phyloP scores from a whole-genome alignment of 1,140 invertebrate species.

The Tetragonula clypearis region DNA sequence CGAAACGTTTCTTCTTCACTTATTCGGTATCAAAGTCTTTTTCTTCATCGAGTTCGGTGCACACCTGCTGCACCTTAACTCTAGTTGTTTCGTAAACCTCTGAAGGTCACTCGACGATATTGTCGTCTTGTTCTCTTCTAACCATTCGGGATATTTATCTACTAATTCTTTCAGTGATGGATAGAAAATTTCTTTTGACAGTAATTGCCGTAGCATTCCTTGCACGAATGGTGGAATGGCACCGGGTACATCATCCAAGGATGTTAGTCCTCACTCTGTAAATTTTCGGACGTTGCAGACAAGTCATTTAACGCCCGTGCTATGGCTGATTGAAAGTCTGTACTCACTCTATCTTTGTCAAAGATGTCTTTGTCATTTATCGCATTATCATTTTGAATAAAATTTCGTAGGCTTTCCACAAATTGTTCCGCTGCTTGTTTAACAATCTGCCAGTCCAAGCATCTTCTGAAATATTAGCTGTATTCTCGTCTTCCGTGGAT shows the following conservation, averaged over 20 bases:
- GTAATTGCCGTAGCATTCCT: slow-evolving; percentile 93
- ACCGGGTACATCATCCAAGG: slow-evolving; percentile 71
- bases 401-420: slow-evolving; percentile 72
- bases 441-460: slow-evolving; percentile 73
- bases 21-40: slow-evolving; percentile 86
- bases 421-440: slow-evolving; percentile 75
- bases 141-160: slow-evolving; percentile 91
- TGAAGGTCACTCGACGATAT: slow-evolving; percentile 85
- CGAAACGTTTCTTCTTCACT: slow-evolving; percentile 89
- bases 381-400: slow-evolving; percentile 71
- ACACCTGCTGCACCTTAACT: slow-evolving; percentile 89
- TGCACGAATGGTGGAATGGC: slow-evolving; percentile 92
- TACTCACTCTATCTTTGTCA: slow-evolving; percentile 50
- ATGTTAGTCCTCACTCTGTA: slow-evolving; percentile 74
- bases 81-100: slow-evolving; percentile 89
- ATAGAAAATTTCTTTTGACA: slow-evolving; percentile 95
- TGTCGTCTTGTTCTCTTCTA: slow-evolving; percentile 88
- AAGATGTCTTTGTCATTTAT: slow-evolving; percentile 64
- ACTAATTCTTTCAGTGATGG: slow-evolving; percentile 91
- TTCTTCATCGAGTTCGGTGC: slow-evolving; percentile 90
- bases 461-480: slow-evolving; percentile 64
- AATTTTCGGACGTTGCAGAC: slow-evolving; percentile 75
- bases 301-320: slow-evolving; percentile 80
- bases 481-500: not conserved
- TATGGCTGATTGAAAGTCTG: slow-evolving; percentile 79